phyloP scores from a whole-genome alignment of 2,888 invertebrate species.

The Eristalis intricaria region DNA sequence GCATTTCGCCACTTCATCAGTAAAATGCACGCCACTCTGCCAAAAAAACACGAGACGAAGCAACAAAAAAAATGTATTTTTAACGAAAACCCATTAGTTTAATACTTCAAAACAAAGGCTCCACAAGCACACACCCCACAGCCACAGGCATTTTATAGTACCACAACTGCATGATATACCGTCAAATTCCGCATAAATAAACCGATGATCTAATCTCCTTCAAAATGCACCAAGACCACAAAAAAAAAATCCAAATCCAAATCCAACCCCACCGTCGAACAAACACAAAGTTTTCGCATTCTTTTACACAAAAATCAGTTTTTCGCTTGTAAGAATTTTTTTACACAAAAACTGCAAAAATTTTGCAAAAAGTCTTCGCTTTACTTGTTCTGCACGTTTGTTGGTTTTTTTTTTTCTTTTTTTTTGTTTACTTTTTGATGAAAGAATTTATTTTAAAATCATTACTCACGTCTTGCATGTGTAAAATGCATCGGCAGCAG shows the following conservation, averaged over 20 bases:
- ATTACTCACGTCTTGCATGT: conserved; percentile 45
- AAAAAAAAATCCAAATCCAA: conserved; percentile 14
- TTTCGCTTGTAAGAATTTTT: conserved; percentile 28
- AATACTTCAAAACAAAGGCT: conserved; percentile 19
- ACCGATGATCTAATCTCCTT: conserved; percentile 64
- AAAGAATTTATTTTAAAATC: conserved; percentile 58
- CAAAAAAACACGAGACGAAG: neutral
- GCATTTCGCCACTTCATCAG: no score
- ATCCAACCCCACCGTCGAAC: conserved; percentile 35
- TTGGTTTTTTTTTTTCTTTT: neutral
- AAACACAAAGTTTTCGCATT: conserved; percentile 42
- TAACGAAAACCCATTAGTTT: conserved; percentile 27
- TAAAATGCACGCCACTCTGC: neutral
- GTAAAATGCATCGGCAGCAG: conserved; percentile 46
- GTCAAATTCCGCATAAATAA: conserved; percentile 43
- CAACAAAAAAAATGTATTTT: neutral
- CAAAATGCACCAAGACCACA: conserved; percentile 1
- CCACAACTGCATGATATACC: conserved; percentile 9
- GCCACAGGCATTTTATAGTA: conserved; percentile 41
- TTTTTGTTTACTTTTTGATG: conserved; percentile 18
- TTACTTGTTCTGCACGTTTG: no score
- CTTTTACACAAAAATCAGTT: conserved; percentile 46
- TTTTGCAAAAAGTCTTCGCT: neutral
- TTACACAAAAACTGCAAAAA: conserved; percentile 8
- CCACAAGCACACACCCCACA: conserved; percentile 2